Evolutionary conservation across 2,113 vertebrate genomes (phyloP).

Genomic region (Phaetusa simplex): DNA sequence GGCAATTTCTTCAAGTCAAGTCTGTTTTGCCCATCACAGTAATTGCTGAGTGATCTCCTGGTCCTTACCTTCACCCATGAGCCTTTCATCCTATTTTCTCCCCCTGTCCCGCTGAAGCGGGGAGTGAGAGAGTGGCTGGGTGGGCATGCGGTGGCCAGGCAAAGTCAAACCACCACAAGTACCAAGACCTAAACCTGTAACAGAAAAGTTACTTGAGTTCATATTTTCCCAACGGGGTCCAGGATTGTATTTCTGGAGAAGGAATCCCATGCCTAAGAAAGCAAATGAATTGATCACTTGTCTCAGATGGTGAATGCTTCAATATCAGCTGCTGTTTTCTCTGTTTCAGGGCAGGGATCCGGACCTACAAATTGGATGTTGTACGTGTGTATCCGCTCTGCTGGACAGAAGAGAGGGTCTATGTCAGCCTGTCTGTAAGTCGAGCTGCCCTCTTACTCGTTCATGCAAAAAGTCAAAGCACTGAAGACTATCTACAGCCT

Average conservation of each 20-base stretch:
- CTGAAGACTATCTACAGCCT: neutral
- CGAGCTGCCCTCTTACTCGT: neutral
- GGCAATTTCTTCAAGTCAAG: neutral
- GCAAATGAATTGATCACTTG: accelerated
- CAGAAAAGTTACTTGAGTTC: neutral
- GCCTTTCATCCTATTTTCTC: neutral
- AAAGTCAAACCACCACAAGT: neutral
- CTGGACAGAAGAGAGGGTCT: neutral
- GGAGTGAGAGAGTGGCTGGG: neutral
- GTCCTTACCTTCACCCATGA: neutral
- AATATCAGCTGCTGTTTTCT: neutral
- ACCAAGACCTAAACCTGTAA: neutral
- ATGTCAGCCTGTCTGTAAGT: neutral
- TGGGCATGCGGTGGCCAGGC: neutral
- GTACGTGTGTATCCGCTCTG: too few species aligned
- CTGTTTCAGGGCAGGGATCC: neutral
- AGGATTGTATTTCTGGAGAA: neutral
- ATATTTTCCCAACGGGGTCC: neutral
- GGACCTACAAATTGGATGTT: neutral
- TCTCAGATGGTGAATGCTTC: neutral
- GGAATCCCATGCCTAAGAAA: neutral
- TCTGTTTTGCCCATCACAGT: neutral
- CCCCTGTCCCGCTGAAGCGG: neutral
- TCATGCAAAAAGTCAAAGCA: neutral
- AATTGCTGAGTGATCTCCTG: neutral